Conservation (phyloP, 1,140 invertebrate species). For the Drosophila melanica region DNA sequence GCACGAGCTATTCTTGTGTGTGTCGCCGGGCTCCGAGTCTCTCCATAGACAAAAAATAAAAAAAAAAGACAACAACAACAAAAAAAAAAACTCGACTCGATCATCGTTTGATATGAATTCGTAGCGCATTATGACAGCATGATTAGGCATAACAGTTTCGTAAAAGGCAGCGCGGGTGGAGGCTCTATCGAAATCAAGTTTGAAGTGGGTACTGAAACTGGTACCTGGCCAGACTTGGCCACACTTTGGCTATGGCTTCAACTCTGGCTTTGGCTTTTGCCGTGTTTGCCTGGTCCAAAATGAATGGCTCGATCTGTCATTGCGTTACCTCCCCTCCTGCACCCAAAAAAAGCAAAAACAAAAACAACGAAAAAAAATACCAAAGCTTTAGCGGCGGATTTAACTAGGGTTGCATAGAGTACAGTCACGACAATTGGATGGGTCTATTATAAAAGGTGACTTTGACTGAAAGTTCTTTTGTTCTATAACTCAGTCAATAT, state of each 20-base stretch:
- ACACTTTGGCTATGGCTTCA: conserved; percentile 4
- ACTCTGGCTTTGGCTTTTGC: conserved; percentile 13
- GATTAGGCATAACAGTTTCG: conserved; percentile 84
- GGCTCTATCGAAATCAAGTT: conserved; percentile 75
- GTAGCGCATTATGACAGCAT: conserved; percentile 84
- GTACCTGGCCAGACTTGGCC: conserved; percentile 20
- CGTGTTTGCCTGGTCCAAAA: conserved; percentile 8
- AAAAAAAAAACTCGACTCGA: conserved; percentile 72
- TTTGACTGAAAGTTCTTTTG: not conserved
- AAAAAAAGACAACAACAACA: no score
- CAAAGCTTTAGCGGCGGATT: conserved; percentile 27
- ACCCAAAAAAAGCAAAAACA: no score
- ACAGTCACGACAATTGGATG: not conserved
- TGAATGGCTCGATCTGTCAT: conserved; percentile 73
- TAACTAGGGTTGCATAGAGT: conserved; percentile 46
- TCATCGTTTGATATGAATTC: conserved; percentile 83
- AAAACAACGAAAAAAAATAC: not conserved
- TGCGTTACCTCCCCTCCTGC: conserved; percentile 44
- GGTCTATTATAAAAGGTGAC: not conserved
- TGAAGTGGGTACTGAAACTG: conserved; percentile 73
- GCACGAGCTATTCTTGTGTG: conserved; percentile 80
- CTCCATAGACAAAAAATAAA: conserved; percentile 52
- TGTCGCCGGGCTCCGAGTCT: conserved; percentile 40
- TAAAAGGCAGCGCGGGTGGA: conserved; percentile 74
- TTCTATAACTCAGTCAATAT: no score